Evolutionary conservation across 2,797 vertebrate species (phyloP).

Genomic region (Pseudochaenichthys georgianus): DNA sequence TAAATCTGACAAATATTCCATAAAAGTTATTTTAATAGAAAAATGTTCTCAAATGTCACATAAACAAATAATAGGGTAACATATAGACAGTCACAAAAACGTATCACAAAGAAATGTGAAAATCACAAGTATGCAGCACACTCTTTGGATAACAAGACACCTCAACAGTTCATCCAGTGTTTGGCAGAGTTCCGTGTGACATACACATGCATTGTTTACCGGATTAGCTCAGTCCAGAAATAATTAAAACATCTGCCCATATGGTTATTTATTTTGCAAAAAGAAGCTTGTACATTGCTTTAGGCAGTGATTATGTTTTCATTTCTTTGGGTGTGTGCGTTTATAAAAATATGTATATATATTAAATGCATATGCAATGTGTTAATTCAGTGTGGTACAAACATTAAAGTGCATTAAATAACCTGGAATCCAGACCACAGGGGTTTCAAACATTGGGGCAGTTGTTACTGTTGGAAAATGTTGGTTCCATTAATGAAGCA

Average conservation of each 20-base stretch:
- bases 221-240: not conserved
- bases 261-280: not conserved
- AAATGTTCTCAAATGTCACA: not conserved
- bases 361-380: not conserved
- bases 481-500: slow-evolving; percentile 13
- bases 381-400: slow-evolving; percentile 8
- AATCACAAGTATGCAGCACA: not conserved
- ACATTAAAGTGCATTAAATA: slow-evolving; percentile 43
- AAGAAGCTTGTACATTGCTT: not conserved
- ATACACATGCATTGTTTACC: not conserved
- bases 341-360: not conserved
- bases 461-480: not conserved
- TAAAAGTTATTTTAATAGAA: slow-evolving; percentile 21
- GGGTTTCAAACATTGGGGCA: not conserved
- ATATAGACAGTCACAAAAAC: not conserved
- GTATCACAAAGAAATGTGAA: not conserved
- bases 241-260: not conserved
- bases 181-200: slow-evolving; percentile 6
- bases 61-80: not conserved
- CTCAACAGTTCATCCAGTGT: not conserved
- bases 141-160: slow-evolving; percentile 3
- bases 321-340: not conserved
- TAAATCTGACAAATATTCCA: not conserved
- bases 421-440: not conserved
- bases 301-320: not conserved